A percentile compares a stretch with the other conserved stretches of the same genome.
Evolutionary conservation across 2,113 vertebrate genomes (phyloP).

Genomic region (human (Homo sapiens)): DNA sequence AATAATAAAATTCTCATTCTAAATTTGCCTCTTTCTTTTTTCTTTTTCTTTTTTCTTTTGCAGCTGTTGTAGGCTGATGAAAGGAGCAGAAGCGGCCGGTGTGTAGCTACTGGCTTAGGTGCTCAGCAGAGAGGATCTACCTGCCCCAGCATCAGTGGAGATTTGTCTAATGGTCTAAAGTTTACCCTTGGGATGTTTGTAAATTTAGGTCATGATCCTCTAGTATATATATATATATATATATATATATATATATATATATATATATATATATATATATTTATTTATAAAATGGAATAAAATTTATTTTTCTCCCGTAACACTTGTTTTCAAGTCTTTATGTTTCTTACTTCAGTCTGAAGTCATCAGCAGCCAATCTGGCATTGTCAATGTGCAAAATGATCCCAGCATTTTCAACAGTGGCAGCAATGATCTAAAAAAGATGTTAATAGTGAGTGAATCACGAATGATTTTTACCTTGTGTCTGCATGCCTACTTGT

Average conservation of each 20-base stretch:
- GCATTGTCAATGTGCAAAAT: slow-evolving; percentile 91
- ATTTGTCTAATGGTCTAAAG: background rate
- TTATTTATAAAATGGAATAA: no score
- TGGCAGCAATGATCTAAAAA: slow-evolving; percentile 83
- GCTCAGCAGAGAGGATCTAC: slow-evolving; percentile 48
- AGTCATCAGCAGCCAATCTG: slow-evolving; percentile 91
- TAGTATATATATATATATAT: no score
- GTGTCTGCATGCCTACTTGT: background rate
- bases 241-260: no score
- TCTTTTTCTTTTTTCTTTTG: background rate
- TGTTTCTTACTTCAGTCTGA: slow-evolving; percentile 89
- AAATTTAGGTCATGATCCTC: background rate
- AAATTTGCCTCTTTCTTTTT: background rate
- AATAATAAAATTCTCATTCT: background rate
- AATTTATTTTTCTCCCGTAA: background rate
- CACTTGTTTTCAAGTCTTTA: background rate
- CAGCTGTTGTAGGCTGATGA: background rate
- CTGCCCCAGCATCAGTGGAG: slow-evolving; percentile 62
- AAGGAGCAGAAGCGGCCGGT: background rate
- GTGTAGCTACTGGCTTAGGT: accelerated
- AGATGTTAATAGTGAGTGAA: background rate
- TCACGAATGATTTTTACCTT: background rate
- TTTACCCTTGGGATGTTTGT: background rate
- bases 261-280: no score
- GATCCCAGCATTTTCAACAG: slow-evolving; percentile 84